Conservation (phyloP, 1,140 invertebrate genomes). For the Calephelis virginiensis region DNA sequence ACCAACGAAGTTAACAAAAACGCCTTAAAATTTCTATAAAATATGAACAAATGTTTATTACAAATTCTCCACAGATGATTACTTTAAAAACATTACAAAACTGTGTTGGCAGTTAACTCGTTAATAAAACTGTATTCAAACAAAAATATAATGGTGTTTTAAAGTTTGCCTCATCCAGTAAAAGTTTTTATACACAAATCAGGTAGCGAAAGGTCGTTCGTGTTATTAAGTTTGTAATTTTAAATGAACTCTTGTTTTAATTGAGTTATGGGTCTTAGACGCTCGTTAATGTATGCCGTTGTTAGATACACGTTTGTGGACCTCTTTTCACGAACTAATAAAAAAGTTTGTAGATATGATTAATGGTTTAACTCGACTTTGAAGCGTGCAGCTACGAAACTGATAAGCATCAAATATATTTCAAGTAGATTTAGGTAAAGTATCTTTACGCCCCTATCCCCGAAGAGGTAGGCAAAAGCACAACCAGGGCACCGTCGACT, state of each 20-base stretch:
- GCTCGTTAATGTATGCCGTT: slow-evolving; percentile 20
- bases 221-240: slow-evolving; percentile 69
- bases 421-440: neutral
- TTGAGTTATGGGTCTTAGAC: slow-evolving; percentile 62
- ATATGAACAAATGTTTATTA: no score
- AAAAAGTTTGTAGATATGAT: slow-evolving; percentile 8
- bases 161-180: slow-evolving; percentile 17
- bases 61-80: neutral
- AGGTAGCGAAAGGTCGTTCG: slow-evolving; percentile 54
- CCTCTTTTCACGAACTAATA: slow-evolving; percentile 11
- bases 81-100: neutral
- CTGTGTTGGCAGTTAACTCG: neutral
- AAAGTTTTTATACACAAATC: slow-evolving; percentile 38
- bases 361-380: slow-evolving; percentile 1
- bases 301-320: slow-evolving; percentile 6
- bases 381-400: slow-evolving; percentile 5
- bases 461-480: no score
- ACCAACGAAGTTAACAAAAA: no score
- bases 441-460: no score
- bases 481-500: no score
- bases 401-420: slow-evolving; percentile 2
- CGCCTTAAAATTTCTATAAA: no score
- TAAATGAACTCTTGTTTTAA: slow-evolving; percentile 66
- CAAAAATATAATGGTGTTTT: slow-evolving; percentile 1
- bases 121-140: neutral